Evolutionary conservation across 1,140 invertebrate species (phyloP).

Genomic region (Pseudoatta argentina): DNA sequence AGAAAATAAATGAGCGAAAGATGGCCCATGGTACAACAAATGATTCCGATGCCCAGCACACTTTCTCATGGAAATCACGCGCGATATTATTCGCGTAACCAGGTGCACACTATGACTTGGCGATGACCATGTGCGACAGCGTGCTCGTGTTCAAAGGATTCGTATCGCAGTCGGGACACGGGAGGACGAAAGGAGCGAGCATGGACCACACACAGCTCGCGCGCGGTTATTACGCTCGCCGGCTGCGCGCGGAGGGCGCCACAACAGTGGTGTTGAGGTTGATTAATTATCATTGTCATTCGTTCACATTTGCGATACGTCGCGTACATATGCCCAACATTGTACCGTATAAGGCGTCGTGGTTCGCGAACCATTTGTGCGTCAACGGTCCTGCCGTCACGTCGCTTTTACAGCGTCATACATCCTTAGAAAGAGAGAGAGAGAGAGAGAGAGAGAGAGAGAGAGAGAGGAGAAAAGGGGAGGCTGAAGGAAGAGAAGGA

Average conservation of each 20-base stretch:
- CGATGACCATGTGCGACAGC: slow-evolving; percentile 57
- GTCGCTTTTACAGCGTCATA: slow-evolving; percentile 18
- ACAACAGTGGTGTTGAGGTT: slow-evolving; percentile 75
- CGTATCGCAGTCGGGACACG: slow-evolving; percentile 51
- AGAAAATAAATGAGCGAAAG: slow-evolving; percentile 30
- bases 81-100: slow-evolving; percentile 55
- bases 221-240: slow-evolving; percentile 75
- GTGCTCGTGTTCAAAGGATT: slow-evolving; percentile 65
- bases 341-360: slow-evolving; percentile 68
- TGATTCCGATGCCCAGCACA: slow-evolving; percentile 32
- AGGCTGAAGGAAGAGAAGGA: too few species aligned
- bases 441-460: too few species aligned
- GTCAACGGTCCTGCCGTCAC: slow-evolving; percentile 10
- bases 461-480: too few species aligned
- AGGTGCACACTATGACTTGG: slow-evolving; percentile 27
- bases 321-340: slow-evolving; percentile 68
- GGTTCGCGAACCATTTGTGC: slow-evolving; percentile 63
- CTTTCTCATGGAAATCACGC: slow-evolving; percentile 48
- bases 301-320: slow-evolving; percentile 68
- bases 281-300: slow-evolving; percentile 80
- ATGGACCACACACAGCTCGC: slow-evolving; percentile 79
- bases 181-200: slow-evolving; percentile 68
- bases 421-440: background rate
- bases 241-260: slow-evolving; percentile 69
- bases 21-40: slow-evolving; percentile 21